These are phyloP conservation scores for Peromyscus eremicus DNA, from an alignment of 2,797 vertebrate genomes.

Conservation along the genomic window DNA sequence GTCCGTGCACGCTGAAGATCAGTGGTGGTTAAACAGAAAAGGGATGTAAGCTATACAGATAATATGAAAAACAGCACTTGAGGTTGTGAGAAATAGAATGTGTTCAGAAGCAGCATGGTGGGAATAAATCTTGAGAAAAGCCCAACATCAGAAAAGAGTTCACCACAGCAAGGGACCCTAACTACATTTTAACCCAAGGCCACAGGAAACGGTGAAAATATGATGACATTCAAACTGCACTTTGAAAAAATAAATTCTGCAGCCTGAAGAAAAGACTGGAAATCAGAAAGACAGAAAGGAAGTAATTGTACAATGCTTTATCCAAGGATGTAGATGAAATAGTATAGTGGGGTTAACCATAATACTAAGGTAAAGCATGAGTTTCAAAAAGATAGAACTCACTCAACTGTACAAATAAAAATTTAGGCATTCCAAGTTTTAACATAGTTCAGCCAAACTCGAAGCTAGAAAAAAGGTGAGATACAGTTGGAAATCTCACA, in stretches of 20 bases:
- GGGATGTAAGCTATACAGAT: too few species aligned
- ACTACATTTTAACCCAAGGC: constrained; percentile 9
- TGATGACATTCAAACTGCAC: not conserved
- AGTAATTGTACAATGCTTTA: not conserved
- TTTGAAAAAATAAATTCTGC: constrained; percentile 14
- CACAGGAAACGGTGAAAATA: not conserved
- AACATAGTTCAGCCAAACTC: not conserved
- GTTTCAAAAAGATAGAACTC: not conserved
- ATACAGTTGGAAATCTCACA: not conserved
- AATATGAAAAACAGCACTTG: not conserved
- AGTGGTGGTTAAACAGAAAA: not conserved
- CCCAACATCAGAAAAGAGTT: not conserved
- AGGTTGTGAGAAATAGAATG: not conserved
- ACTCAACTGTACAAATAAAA: not conserved
- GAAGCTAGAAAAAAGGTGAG: not conserved
- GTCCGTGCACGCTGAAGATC: not conserved
- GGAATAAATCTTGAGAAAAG: not conserved
- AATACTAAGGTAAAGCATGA: not conserved
- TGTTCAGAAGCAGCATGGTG: not conserved
- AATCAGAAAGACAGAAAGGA: not conserved
- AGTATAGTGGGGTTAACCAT: not conserved
- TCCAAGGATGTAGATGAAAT: not conserved
- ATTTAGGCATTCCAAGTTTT: not conserved
- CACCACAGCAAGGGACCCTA: not conserved
- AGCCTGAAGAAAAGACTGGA: not conserved